A percentile compares a stretch with the other conserved stretches of the same genome.
Conservation (phyloP, 2,113 vertebrate genomes). For the Phylloscopus trochiloides region DNA sequence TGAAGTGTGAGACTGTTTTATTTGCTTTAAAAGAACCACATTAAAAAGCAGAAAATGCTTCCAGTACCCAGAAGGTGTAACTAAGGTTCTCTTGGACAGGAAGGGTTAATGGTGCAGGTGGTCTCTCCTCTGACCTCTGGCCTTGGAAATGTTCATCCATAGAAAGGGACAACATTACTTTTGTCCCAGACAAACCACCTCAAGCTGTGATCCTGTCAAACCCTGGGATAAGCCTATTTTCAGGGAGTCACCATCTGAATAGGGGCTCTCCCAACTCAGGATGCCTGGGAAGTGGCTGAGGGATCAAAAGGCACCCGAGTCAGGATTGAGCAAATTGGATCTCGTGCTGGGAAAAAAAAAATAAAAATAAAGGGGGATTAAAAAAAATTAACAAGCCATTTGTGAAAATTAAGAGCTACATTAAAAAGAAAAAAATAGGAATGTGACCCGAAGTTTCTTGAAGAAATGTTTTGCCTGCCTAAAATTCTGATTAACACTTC, state of each 20-base stretch:
- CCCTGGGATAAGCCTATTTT: constrained; percentile 30
- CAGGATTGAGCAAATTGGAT: neutral
- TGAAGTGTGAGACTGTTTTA: neutral
- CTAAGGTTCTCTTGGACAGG: neutral
- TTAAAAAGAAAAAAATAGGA: neutral
- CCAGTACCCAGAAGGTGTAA: neutral
- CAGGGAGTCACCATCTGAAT: neutral
- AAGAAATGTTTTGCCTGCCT: neutral
- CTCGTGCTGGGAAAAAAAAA: neutral
- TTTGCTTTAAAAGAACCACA: neutral
- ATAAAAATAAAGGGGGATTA: too few species aligned
- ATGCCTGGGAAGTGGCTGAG: neutral
- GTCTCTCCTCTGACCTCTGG: constrained; percentile 49
- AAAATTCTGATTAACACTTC: neutral
- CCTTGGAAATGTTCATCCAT: constrained; percentile 45
- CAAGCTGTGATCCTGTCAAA: constrained; percentile 55
- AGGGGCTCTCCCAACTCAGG: neutral
- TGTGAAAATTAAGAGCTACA: neutral
- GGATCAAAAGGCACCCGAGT: neutral
- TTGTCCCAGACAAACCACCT: constrained; percentile 43
- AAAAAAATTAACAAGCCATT: neutral
- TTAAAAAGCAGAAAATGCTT: neutral
- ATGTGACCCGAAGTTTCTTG: neutral
- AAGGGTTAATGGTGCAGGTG: constrained; percentile 58
- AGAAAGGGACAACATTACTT: constrained; percentile 45